These are phyloP conservation scores for Protophormia terraenovae DNA, from an alignment of 2,888 invertebrate genomes.

Conservation along the genomic window DNA sequence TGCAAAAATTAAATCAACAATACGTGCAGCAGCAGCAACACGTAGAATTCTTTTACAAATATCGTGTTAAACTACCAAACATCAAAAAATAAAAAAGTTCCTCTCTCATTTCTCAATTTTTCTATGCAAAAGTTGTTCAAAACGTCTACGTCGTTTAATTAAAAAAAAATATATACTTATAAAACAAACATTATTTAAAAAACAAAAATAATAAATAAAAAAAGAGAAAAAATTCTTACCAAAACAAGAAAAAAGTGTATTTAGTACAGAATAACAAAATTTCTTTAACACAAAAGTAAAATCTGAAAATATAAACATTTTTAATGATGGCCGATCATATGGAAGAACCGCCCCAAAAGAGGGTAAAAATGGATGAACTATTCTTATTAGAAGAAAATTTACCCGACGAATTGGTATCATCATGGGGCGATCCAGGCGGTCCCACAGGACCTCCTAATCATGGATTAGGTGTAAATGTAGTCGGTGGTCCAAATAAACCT, in stretches of 20 bases:
- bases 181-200: constrained; percentile 3
- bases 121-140: constrained; percentile 8
- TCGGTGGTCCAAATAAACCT: constrained; percentile 85
- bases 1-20: constrained; percentile 40
- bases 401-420: constrained; percentile 93
- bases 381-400: constrained; percentile 93
- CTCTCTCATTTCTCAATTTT: constrained; percentile 26
- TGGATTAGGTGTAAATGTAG: constrained; percentile 88
- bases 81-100: constrained; percentile 54
- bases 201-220: constrained; percentile 42
- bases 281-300: constrained; percentile 9
- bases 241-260: constrained; percentile 30
- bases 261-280: constrained; percentile 6
- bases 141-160: constrained; percentile 55
- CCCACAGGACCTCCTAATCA: constrained; percentile 80
- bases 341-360: constrained; percentile 98
- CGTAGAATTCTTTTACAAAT: constrained; percentile 45
- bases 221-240: constrained; percentile 33
- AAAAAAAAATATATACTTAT: constrained; percentile 53
- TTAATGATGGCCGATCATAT: constrained; percentile 95
- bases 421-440: constrained; percentile 88
- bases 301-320: constrained; percentile 40
- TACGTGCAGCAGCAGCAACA: constrained; percentile 24
- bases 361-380: constrained; percentile 93
- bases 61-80: not conserved